These are phyloP conservation scores for Stegana nigrithorax DNA, from an alignment of 2,888 invertebrate species.

Conservation along the genomic window DNA sequence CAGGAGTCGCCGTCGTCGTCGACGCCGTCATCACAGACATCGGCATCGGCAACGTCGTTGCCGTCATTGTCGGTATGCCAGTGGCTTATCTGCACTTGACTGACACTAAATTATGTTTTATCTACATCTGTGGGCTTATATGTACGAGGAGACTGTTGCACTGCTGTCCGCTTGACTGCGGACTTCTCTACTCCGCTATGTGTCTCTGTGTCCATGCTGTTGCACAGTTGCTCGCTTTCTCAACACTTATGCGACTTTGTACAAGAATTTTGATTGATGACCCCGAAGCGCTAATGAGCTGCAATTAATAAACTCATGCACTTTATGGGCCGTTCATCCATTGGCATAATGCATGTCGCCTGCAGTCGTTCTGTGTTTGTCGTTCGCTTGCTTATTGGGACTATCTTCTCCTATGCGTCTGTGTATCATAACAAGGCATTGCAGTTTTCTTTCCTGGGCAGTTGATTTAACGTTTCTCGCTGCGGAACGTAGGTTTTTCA, in stretches of 20 bases:
- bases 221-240: too few relatives aligned
- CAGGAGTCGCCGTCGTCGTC: slow-evolving; percentile 33
- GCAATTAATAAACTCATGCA: slow-evolving; percentile 62
- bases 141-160: too few relatives aligned
- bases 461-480: too few relatives aligned
- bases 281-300: slow-evolving; percentile 58
- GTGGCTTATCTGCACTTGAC: slow-evolving; percentile 53
- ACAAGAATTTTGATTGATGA: slow-evolving; percentile 61
- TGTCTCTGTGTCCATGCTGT: slow-evolving; percentile 35
- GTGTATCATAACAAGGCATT: too few relatives aligned
- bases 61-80: neutral
- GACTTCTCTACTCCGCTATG: neutral
- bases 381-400: too few relatives aligned
- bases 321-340: slow-evolving; percentile 52
- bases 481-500: too few relatives aligned
- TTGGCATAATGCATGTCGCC: too few relatives aligned
- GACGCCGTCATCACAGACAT: neutral
- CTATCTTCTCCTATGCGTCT: too few relatives aligned
- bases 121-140: slow-evolving; percentile 51
- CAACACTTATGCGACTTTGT: too few relatives aligned
- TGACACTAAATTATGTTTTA: slow-evolving; percentile 59
- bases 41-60: too few relatives aligned
- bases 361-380: too few relatives aligned
- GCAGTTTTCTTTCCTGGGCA: too few relatives aligned
- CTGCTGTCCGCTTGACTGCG: slow-evolving; percentile 14